Conservation (phyloP, 2,888 invertebrate genomes). For the Danaus chrysippus region DNA sequence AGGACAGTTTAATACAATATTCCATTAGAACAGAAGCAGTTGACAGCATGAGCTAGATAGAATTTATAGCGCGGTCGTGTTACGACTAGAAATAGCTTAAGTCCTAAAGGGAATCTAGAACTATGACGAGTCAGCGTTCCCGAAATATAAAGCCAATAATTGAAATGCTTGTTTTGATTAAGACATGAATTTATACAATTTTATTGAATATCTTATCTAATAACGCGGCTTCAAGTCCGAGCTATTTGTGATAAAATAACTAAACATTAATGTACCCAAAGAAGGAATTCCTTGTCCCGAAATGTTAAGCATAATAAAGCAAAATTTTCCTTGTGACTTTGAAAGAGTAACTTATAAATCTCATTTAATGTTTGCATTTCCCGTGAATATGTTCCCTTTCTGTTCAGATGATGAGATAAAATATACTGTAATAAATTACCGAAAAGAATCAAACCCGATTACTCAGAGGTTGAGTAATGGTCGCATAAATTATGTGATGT, state of each 20-base stretch:
- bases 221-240: not conserved
- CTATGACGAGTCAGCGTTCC: conserved; percentile 15
- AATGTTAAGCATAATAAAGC: conserved; percentile 1
- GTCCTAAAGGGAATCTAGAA: conserved; percentile 9
- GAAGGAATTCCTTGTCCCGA: conserved; percentile 12
- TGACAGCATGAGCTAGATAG: conserved; percentile 27
- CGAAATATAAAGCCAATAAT: conserved; percentile 2
- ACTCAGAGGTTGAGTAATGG: conserved; percentile 38
- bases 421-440: conserved; percentile 33
- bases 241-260: no score
- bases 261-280: not conserved
- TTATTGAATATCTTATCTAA: not conserved
- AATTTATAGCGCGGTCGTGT: conserved; percentile 30
- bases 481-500: conserved; percentile 41
- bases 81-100: conserved; percentile 27
- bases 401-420: conserved; percentile 19
- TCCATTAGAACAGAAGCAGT: conserved; percentile 41
- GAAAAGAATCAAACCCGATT: conserved; percentile 35
- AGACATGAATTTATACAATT: not conserved
- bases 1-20: conserved; percentile 36
- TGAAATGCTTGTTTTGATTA: not conserved
- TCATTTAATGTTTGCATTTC: conserved; percentile 25
- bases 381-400: conserved; percentile 23
- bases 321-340: conserved; percentile 15
- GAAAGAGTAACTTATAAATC: conserved; percentile 21